Conservation (phyloP, 2,113 vertebrate genomes). For the Plecturocebus donacophilus region DNA sequence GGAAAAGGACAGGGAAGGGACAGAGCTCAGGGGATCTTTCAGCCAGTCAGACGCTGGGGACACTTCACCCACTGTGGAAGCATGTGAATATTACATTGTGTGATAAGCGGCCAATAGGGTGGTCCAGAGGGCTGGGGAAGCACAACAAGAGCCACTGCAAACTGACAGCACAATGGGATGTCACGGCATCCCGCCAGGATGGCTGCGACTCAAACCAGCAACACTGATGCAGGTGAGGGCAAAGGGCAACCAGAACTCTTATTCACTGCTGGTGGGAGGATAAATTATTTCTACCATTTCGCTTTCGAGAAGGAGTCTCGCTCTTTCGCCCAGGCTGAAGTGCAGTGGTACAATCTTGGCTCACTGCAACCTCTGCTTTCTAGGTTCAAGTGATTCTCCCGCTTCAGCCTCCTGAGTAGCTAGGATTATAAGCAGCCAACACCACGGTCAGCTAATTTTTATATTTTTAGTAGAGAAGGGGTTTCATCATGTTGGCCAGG, state of each 20-base stretch:
- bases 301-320: too few species aligned
- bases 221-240: fast-evolving
- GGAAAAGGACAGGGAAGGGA: not conserved
- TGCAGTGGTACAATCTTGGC: too few species aligned
- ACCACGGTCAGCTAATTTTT: too few species aligned
- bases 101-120: not conserved
- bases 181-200: fast-evolving
- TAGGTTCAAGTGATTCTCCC: too few species aligned
- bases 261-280: not conserved
- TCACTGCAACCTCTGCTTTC: too few species aligned
- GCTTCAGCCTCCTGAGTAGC: too few species aligned
- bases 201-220: fast-evolving
- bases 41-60: not conserved
- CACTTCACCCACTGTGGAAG: not conserved
- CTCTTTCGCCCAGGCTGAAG: too few species aligned
- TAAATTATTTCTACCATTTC: not conserved
- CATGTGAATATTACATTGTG: not conserved
- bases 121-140: not conserved
- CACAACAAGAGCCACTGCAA: not conserved
- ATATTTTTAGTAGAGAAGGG: too few species aligned
- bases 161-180: fast-evolving
- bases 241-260: fast-evolving
- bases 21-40: not conserved
- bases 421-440: too few species aligned
- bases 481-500: too few species aligned